These are phyloP conservation scores for Spodoptera littoralis DNA, from an alignment of 2,888 invertebrate genomes.

Conservation along the genomic window DNA sequence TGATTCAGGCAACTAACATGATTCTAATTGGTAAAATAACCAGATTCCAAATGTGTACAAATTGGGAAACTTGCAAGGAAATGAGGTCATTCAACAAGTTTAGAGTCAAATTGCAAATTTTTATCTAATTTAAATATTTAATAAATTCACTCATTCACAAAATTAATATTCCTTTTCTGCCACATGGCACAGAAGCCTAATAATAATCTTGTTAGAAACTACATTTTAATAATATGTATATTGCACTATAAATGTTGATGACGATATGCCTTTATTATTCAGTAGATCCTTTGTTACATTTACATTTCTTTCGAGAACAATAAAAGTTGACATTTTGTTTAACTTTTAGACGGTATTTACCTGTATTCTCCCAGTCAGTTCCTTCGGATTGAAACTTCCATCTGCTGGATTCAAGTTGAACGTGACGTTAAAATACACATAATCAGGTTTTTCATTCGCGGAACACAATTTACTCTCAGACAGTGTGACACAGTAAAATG, in stretches of 20 bases:
- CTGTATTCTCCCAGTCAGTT: conserved; percentile 82
- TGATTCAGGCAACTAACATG: background rate
- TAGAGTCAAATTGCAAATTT: conserved; percentile 19
- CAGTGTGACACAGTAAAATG: conserved; percentile 86
- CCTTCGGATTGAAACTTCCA: conserved; percentile 79
- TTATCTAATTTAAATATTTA: conserved; percentile 15
- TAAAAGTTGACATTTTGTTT: conserved; percentile 21
- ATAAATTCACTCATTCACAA: conserved; percentile 9
- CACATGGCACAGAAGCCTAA: conserved; percentile 6
- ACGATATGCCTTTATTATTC: conserved; percentile 52
- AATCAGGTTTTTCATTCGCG: conserved; percentile 75
- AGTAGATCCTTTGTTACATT: conserved; percentile 57
- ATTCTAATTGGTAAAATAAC: background rate
- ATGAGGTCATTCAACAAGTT: conserved; percentile 38
- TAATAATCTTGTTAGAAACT: conserved; percentile 16
- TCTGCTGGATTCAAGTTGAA: conserved; percentile 83
- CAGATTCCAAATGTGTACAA: conserved; percentile 6
- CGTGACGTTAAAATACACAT: conserved; percentile 81
- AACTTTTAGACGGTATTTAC: conserved; percentile 63
- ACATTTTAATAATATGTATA: conserved; percentile 35
- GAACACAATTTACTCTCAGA: conserved; percentile 77
- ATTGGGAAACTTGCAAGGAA: conserved; percentile 18
- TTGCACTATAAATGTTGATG: conserved; percentile 50
- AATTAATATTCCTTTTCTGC: background rate
- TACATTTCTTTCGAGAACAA: conserved; percentile 19